phyloP scores from a whole-genome alignment of 2,888 invertebrate genomes.

The Epiblema foenella region DNA sequence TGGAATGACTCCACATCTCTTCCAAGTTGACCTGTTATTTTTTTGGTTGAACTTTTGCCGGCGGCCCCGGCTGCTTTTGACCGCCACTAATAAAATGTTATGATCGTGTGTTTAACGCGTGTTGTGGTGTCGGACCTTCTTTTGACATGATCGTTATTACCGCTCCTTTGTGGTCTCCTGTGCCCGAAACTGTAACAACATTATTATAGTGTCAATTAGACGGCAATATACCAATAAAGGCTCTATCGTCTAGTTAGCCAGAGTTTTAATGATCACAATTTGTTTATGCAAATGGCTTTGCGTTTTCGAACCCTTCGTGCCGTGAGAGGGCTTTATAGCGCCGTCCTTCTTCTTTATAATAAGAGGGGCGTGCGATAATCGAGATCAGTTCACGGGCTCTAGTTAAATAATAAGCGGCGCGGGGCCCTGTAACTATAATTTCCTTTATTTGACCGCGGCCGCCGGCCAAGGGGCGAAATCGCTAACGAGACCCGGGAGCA shows the following conservation, averaged over 20 bases:
- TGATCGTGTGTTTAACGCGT: conserved; percentile 84
- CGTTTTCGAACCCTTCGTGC: conserved; percentile 48
- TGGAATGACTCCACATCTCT: conserved; percentile 78
- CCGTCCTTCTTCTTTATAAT: conserved; percentile 51
- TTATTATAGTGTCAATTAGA: conserved; percentile 82
- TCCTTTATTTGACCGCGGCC: conserved; percentile 75
- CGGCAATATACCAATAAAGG: conserved; percentile 71
- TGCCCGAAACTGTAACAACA: conserved; percentile 76
- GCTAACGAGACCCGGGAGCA: conserved; percentile 72
- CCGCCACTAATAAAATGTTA: conserved; percentile 85
- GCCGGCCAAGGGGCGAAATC: conserved; percentile 65
- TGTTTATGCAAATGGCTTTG: conserved; percentile 61
- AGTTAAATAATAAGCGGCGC: conserved; percentile 81
- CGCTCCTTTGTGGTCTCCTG: conserved; percentile 80
- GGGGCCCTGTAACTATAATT: conserved; percentile 80
- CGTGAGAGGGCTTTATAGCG: conserved; percentile 43
- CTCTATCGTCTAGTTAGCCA: conserved; percentile 69
- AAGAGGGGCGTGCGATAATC: conserved; percentile 71
- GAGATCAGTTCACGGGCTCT: conserved; percentile 74
- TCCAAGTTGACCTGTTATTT: conserved; percentile 81
- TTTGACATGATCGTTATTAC: conserved; percentile 83
- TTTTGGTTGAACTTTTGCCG: conserved; percentile 81
- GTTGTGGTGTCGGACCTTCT: conserved; percentile 82
- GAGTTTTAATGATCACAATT: conserved; percentile 56
- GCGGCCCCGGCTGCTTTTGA: conserved; percentile 82